phyloP scores from a whole-genome alignment of 2,888 invertebrate genomes.

The Ormia ochracea region DNA sequence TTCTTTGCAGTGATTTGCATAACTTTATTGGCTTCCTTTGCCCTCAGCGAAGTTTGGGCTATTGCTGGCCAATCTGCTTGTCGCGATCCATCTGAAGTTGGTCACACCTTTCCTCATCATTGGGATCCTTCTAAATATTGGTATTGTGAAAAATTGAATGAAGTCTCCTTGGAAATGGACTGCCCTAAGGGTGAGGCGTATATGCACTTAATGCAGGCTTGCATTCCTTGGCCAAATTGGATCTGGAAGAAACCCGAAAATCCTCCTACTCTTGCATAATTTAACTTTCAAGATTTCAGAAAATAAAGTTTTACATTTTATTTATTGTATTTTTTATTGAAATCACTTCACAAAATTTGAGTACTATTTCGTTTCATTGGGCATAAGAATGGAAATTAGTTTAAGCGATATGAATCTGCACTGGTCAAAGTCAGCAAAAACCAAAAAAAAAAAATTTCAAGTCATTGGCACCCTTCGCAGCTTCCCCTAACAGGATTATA shows the following conservation, averaged over 20 bases:
- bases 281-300: not conserved
- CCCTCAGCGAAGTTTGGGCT: constrained; percentile 60
- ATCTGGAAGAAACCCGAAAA: constrained; percentile 72
- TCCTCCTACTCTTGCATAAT: constrained; percentile 71
- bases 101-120: constrained; percentile 71
- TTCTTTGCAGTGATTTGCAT: constrained; percentile 53
- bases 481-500: too few species aligned
- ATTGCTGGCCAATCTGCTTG: constrained; percentile 73
- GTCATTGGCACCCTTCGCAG: too few species aligned
- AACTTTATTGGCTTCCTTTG: constrained; percentile 58
- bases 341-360: too few species aligned
- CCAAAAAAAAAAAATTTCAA: too few species aligned
- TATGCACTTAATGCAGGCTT: constrained; percentile 71
- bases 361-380: too few species aligned
- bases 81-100: constrained; percentile 68
- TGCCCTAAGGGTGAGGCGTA: constrained; percentile 71
- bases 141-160: constrained; percentile 69
- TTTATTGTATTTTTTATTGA: too few species aligned
- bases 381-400: too few species aligned
- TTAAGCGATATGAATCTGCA: too few species aligned
- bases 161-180: constrained; percentile 67
- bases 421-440: too few species aligned
- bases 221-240: constrained; percentile 74
- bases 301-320: too few species aligned
- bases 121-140: constrained; percentile 74